Percentiles rank a stretch among this genome's conserved stretches.
phyloP scores from a whole-genome alignment of 2,888 invertebrate genomes.

The Toxonevra muliebris region DNA sequence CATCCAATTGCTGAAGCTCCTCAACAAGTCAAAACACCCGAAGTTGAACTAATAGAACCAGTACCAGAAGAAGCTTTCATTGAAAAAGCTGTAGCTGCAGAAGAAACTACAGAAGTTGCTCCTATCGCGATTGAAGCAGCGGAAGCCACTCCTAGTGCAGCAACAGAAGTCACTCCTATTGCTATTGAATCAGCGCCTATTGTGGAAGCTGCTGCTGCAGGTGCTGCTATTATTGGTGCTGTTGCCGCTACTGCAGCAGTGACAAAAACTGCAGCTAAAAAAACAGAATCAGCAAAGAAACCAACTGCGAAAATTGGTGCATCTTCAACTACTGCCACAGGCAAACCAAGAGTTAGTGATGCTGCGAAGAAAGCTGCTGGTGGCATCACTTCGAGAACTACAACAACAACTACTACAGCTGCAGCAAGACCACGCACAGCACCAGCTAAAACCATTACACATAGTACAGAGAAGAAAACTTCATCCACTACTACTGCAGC shows the following conservation, averaged over 20 bases:
- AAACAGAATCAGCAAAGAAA: slow-evolving; percentile 5
- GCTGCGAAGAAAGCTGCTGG: slow-evolving; percentile 20
- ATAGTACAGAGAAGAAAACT: slow-evolving; percentile 33
- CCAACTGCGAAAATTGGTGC: slow-evolving; percentile 12
- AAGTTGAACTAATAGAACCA: slow-evolving; percentile 7
- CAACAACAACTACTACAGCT: slow-evolving; percentile 18
- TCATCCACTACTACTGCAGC: slow-evolving; percentile 18
- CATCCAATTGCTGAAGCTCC: neutral
- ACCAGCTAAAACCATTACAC: slow-evolving; percentile 38
- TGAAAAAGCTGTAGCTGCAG: slow-evolving; percentile 16
- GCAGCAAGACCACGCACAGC: slow-evolving; percentile 52
- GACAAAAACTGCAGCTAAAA: slow-evolving; percentile 18
- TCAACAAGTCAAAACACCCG: neutral
- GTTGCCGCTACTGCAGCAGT: slow-evolving; percentile 32
- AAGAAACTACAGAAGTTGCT: slow-evolving; percentile 16
- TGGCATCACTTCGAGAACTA: slow-evolving; percentile 22
- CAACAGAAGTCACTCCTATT: slow-evolving; percentile 30
- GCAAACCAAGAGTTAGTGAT: slow-evolving; percentile 22
- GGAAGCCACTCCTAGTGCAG: slow-evolving; percentile 27
- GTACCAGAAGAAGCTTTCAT: neutral
- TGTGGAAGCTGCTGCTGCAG: slow-evolving; percentile 21
- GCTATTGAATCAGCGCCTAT: slow-evolving; percentile 22
- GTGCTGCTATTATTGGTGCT: slow-evolving; percentile 35
- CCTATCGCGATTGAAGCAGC: slow-evolving; percentile 10
- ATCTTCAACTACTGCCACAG: slow-evolving; percentile 21